Base-by-base conservation (phyloP, 1,140 invertebrate genomes). In the Macrostomum lignano region DNA sequence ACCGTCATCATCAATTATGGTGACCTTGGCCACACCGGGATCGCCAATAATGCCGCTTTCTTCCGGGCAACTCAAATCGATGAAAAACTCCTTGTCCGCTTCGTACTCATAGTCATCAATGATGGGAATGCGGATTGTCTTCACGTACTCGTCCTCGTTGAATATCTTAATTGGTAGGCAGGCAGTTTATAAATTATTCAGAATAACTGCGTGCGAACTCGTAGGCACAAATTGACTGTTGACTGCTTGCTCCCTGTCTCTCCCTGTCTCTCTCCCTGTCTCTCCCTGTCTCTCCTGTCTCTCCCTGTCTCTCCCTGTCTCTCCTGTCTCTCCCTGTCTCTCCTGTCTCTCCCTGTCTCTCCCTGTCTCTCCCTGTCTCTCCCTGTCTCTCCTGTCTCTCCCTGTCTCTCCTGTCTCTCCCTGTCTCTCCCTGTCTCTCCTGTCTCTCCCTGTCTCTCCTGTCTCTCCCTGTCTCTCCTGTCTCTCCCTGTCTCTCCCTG, bases 1-100 rank as follows among this genome's bases (percentile, higher is more conserved):
- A 68, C 67, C 63, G 45, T 69, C 67, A 46, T 69, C 65, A 47
- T 69, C 67, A 7, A 69, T 55, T 39, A 69, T 67, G 11, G 64
- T 65, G n/a, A 52, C 39, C 14, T 45, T 42, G 2, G 48, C 36
- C 9, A 51, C 42, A 38, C 46, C 49, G 6, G 49, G 49, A 23
- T 51, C 48, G 1, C 49, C 49, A 3, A 49, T 25, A 6, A 45
- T 42, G 15, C 35, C 41, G 17, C 44, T 42, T n/a, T 40, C 42
- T 14, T 32, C 28, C 3, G 49, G 42, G 31, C 49, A 48, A 36
- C 51, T 52, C 33, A 52, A 39, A 19, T 49, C 40, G 2, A 69
- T 43, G 45, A 67, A 68, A 45, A 69, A 69, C 39, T 67, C 65
- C 39, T 65, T 62, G 45, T 67, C 64, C 0, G 63, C 64, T 42